A percentile compares a stretch with the other conserved stretches of the same genome.
Evolutionary conservation across 2,888 invertebrate species (phyloP).

Genomic region (Xestia xanthographa): DNA sequence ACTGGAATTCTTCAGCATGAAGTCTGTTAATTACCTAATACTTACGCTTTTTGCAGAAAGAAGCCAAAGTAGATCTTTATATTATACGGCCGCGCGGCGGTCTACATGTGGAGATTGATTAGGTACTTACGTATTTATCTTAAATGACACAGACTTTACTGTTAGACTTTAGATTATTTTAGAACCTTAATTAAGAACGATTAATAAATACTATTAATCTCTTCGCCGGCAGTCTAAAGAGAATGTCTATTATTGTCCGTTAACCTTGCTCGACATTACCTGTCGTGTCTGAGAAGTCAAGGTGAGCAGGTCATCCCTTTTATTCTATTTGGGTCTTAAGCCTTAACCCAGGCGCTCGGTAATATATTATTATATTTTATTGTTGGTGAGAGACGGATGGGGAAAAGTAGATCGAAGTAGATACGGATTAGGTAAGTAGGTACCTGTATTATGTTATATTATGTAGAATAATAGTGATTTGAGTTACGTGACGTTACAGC

Average conservation of each 20-base stretch:
- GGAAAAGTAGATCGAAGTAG: background rate
- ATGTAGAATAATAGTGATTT: background rate
- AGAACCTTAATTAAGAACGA: background rate
- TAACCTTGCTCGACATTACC: conserved; percentile 30
- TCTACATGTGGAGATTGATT: background rate
- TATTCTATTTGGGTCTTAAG: conserved; percentile 21
- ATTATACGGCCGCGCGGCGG: background rate
- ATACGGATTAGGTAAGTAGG: background rate
- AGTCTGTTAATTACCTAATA: background rate
- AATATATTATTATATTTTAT: background rate
- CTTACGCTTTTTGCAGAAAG: background rate
- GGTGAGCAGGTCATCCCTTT: conserved; percentile 44
- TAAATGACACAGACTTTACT: background rate
- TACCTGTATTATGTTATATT: background rate
- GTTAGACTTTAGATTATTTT: background rate
- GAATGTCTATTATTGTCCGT: conserved; percentile 4
- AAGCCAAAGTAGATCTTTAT: background rate
- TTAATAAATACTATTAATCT: background rate
- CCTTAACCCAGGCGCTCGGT: background rate
- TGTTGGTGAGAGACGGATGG: background rate
- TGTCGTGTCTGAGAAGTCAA: conserved; percentile 36
- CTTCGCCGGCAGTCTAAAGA: background rate
- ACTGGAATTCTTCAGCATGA: background rate
- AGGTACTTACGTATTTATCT: background rate
- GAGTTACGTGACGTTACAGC: background rate